Evolutionary conservation across 2,797 vertebrate species (phyloP).

Genomic region (Argya squamiceps): DNA sequence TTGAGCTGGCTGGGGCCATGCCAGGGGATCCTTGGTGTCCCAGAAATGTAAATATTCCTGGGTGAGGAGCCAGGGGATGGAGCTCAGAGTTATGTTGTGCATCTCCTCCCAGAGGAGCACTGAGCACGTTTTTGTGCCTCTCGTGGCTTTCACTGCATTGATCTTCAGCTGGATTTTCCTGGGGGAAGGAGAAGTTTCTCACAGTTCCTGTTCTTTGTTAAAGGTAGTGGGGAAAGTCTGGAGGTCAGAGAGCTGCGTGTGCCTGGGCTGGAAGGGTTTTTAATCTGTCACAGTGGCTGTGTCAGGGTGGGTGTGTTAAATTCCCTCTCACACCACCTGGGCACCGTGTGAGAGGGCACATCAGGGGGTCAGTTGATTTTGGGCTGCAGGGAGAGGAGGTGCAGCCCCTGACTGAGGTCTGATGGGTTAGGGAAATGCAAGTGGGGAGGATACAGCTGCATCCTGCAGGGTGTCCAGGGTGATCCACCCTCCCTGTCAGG

Average conservation of each 20-base stretch:
- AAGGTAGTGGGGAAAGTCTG: too few species aligned
- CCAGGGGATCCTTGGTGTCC: neutral
- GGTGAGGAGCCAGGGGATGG: neutral
- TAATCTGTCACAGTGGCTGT: rapidly evolving
- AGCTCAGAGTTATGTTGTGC: neutral
- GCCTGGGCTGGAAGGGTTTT: too few species aligned
- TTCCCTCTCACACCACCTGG: neutral
- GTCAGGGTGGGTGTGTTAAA: rapidly evolving
- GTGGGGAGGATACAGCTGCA: slow-evolving; percentile 66
- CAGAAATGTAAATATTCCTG: neutral
- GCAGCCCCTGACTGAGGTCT: neutral
- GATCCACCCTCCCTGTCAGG: neutral
- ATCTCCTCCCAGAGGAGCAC: neutral
- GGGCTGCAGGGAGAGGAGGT: neutral
- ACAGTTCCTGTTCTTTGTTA: neutral
- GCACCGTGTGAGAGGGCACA: neutral
- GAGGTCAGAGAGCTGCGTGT: too few species aligned
- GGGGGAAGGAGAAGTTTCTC: neutral
- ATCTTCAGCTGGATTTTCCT: neutral
- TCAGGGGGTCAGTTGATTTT: rapidly evolving
- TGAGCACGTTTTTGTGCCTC: neutral
- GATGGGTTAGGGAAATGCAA: neutral
- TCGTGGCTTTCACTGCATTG: neutral
- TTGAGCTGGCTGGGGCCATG: neutral
- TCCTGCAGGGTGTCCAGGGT: neutral